A percentile compares a stretch with the other conserved stretches of the same genome.
phyloP scores from a whole-genome alignment of 2,113 vertebrate genomes.

The Litocranius walleri region DNA sequence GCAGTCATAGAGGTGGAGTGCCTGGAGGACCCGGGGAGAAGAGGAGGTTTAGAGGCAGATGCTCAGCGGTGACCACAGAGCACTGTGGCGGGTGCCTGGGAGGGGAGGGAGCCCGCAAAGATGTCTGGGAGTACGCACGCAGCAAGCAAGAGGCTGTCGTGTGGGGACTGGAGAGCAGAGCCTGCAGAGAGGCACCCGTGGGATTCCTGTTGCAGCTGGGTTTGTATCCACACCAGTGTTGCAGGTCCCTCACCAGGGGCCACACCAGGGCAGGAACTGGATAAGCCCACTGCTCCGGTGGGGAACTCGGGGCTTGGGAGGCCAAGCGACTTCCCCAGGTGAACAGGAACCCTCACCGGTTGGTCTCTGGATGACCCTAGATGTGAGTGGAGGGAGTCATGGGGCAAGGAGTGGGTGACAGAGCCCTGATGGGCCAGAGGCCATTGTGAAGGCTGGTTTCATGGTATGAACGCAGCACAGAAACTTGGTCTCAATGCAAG shows the following conservation, averaged over 20 bases:
- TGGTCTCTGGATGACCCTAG: not conserved
- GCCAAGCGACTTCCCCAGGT: not conserved
- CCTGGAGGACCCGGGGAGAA: not conserved
- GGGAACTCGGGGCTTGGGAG: not conserved
- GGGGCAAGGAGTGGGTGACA: not conserved
- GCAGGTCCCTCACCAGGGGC: not conserved
- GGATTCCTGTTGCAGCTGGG: not conserved
- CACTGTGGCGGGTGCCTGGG: rapidly evolving
- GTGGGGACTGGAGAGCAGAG: not conserved
- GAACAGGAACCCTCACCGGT: rapidly evolving
- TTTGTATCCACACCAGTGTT: not conserved
- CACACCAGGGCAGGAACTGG: not conserved
- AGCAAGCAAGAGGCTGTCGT: not conserved
- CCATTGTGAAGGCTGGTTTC: not conserved
- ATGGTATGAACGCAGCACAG: not conserved
- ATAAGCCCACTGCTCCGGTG: not conserved
- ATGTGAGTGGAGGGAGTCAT: rapidly evolving
- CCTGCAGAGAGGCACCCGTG: too few relatives aligned
- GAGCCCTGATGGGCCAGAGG: not conserved
- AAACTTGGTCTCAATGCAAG: not conserved
- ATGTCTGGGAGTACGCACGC: not conserved
- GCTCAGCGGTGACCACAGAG: not conserved
- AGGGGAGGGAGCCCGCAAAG: not conserved
- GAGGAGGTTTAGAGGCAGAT: not conserved
- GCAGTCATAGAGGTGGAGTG: not conserved